Conservation (phyloP, 2,113 vertebrate species). For the Amblyopsis rosae region DNA sequence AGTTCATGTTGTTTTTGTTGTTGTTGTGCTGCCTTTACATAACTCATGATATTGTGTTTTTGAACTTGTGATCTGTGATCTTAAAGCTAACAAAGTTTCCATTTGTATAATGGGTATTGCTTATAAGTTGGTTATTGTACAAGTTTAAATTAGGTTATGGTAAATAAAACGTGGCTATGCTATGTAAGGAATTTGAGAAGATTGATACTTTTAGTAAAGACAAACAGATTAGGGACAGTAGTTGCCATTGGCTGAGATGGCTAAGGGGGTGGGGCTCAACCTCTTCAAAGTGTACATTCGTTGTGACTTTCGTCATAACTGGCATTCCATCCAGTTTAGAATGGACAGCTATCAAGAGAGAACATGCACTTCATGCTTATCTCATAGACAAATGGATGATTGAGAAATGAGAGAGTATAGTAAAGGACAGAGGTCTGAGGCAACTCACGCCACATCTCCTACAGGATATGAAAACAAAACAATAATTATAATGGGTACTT, state of each 20-base stretch:
- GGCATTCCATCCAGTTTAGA: slow-evolving; percentile 7
- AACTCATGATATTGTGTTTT: too few species aligned
- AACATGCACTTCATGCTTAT: neutral
- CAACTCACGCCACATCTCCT: slow-evolving; percentile 12
- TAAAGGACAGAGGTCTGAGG: neutral
- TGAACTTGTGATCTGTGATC: too few species aligned
- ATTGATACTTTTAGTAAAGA: too few species aligned
- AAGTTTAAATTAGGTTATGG: too few species aligned
- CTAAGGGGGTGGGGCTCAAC: neutral
- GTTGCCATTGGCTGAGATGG: too few species aligned
- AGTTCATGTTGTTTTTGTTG: too few species aligned
- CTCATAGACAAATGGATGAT: neutral
- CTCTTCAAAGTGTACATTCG: slow-evolving; percentile 1
- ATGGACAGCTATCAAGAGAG: neutral
- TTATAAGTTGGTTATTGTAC: neutral
- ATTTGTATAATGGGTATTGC: slow-evolving; percentile 6
- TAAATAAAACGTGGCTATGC: too few species aligned
- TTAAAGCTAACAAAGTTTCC: neutral
- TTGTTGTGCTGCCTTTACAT: too few species aligned
- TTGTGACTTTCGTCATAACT: slow-evolving; percentile 23
- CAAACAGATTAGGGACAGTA: too few species aligned
- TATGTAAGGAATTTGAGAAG: too few species aligned
- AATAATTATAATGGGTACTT: slow-evolving; percentile 7
- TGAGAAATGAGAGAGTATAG: neutral
- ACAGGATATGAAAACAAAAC: neutral